These are phyloP conservation scores for Stenurella melanura DNA, from an alignment of 2,888 invertebrate species.

Conservation along the genomic window DNA sequence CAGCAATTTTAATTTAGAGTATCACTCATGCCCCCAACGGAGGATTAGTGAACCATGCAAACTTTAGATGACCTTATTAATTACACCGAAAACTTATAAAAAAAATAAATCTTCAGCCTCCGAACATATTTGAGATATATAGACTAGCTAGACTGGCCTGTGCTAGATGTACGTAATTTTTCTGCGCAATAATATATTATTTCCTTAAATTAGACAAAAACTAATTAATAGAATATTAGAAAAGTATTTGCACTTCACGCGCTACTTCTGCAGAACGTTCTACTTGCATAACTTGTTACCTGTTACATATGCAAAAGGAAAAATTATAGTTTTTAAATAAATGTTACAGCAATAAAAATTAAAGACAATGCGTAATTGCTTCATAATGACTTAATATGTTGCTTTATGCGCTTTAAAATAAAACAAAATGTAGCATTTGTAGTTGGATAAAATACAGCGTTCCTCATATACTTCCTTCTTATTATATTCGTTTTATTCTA, in stretches of 20 bases:
- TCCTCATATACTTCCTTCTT: no score
- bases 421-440: not conserved
- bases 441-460: no score
- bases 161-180: not conserved
- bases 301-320: slow-evolving; percentile 16
- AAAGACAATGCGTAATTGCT: slow-evolving; percentile 9
- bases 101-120: no score
- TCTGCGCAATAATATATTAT: not conserved
- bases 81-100: no score
- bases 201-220: slow-evolving; percentile 10
- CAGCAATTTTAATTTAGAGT: no score
- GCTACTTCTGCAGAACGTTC: slow-evolving; percentile 26
- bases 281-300: slow-evolving; percentile 20
- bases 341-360: slow-evolving; percentile 5
- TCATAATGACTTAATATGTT: not conserved
- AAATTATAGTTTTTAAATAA: slow-evolving; percentile 28
- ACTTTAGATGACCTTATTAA: no score
- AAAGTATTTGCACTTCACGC: slow-evolving; percentile 33
- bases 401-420: not conserved
- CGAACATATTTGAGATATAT: no score
- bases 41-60: no score
- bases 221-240: slow-evolving; percentile 17
- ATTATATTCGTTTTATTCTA: no score
- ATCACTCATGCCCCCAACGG: no score
- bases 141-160: no score